Evolutionary conservation across 1,140 invertebrate genomes (phyloP).

Genomic region (Drosophila novamexicana): DNA sequence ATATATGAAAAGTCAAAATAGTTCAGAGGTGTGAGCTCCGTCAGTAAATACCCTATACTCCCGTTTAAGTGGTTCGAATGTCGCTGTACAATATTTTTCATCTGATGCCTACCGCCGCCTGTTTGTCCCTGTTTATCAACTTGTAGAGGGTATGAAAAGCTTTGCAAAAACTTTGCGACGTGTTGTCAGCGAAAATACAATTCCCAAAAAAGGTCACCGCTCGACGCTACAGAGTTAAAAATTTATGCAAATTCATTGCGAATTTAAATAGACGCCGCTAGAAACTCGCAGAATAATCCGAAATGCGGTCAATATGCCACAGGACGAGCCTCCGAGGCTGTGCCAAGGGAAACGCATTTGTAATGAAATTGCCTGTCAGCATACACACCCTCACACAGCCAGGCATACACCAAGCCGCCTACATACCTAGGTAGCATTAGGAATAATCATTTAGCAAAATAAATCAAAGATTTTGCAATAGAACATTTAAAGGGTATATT

Average conservation of each 20-base stretch:
- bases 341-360: conserved; percentile 71
- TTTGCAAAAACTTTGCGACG: conserved; percentile 29
- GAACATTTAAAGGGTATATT: neutral
- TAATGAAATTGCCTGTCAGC: conserved; percentile 68
- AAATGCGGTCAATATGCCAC: conserved; percentile 76
- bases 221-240: conserved; percentile 23
- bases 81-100: too few species aligned
- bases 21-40: neutral
- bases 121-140: too few species aligned
- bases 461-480: conserved; percentile 30
- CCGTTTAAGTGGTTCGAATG: neutral
- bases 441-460: conserved; percentile 52
- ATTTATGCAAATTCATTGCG: conserved; percentile 80
- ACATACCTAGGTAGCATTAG: neutral
- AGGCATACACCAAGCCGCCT: neutral
- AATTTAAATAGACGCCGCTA: conserved; percentile 64
- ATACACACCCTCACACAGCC: conserved; percentile 24
- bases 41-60: neutral
- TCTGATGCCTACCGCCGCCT: too few species aligned
- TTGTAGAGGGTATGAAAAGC: conserved; percentile 16
- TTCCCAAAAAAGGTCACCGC: conserved; percentile 34
- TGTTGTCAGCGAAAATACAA: conserved; percentile 41
- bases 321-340: conserved; percentile 23
- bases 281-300: conserved; percentile 40
- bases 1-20: conserved; percentile 4